Conservation (phyloP, 1,140 invertebrate species). For the Leptinotarsa texana region DNA sequence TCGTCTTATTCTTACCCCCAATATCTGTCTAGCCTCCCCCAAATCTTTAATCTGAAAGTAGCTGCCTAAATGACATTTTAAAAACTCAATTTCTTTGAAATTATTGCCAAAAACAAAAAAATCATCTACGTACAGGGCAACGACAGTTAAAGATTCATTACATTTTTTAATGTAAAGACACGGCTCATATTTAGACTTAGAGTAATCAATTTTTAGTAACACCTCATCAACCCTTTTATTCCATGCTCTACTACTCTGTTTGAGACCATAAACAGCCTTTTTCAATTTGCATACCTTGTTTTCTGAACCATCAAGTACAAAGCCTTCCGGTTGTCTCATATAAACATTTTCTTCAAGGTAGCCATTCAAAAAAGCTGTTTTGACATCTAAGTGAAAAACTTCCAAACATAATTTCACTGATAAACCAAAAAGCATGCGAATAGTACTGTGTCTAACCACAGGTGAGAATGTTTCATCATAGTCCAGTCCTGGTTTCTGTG, state of each 20-base stretch:
- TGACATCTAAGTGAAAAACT: slow-evolving; percentile 43
- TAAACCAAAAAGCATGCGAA: slow-evolving; percentile 53
- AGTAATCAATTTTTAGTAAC: slow-evolving; percentile 46
- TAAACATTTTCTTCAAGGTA: slow-evolving; percentile 33
- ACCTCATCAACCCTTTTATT: slow-evolving; percentile 35
- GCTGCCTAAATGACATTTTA: not conserved
- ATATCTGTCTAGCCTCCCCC: slow-evolving; percentile 33
- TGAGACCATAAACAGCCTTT: slow-evolving; percentile 48
- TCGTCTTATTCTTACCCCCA: slow-evolving; percentile 39
- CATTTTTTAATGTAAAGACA: slow-evolving; percentile 39
- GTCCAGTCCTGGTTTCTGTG: slow-evolving; percentile 48
- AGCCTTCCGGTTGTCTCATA: slow-evolving; percentile 41
- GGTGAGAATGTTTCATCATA: slow-evolving; percentile 52
- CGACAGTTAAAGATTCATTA: slow-evolving; percentile 19
- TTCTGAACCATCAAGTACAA: slow-evolving; percentile 17
- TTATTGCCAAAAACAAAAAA: slow-evolving; percentile 50
- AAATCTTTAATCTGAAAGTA: slow-evolving; percentile 46
- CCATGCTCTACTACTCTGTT: slow-evolving; percentile 42
- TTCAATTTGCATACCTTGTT: slow-evolving; percentile 50
- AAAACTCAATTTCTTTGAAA: slow-evolving; percentile 27
- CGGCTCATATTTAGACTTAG: slow-evolving; percentile 46
- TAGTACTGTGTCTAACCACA: slow-evolving; percentile 48
- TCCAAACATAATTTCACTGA: slow-evolving; percentile 45
- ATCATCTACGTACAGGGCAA: slow-evolving; percentile 51
- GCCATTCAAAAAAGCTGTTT: slow-evolving; percentile 38